These are phyloP conservation scores for Pachypsylla venusta DNA, from an alignment of 1,140 invertebrate genomes.

Conservation along the genomic window DNA sequence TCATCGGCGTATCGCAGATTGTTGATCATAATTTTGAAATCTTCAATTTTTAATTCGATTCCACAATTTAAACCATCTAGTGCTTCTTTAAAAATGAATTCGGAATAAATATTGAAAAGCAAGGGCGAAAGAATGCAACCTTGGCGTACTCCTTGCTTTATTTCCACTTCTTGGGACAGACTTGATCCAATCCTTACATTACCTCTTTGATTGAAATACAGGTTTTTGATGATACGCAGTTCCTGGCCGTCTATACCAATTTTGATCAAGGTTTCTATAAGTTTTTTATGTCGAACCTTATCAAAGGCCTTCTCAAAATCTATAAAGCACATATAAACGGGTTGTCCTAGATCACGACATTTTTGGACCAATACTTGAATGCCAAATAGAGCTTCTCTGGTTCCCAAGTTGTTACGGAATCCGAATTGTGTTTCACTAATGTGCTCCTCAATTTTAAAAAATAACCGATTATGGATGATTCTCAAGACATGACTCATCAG, in stretches of 20 bases:
- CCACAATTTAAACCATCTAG: constrained; percentile 10
- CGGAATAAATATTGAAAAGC: constrained; percentile 27
- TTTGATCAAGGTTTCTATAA: constrained; percentile 15
- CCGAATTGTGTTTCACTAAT: constrained; percentile 21
- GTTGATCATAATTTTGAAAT: constrained; percentile 11
- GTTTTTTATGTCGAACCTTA: constrained; percentile 17
- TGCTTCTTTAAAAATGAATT: constrained; percentile 14
- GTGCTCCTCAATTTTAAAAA: constrained; percentile 11
- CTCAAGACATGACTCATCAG: background rate
- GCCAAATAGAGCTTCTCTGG: constrained; percentile 21
- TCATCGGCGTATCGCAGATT: constrained; percentile 17
- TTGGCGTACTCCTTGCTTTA: constrained; percentile 22
- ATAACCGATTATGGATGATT: constrained; percentile 7
- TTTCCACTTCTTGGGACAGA: constrained; percentile 19
- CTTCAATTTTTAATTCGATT: constrained; percentile 12
- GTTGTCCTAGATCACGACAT: constrained; percentile 18
- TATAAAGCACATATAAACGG: constrained; percentile 20
- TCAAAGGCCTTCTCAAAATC: constrained; percentile 22
- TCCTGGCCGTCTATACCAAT: constrained; percentile 17
- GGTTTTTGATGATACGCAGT: constrained; percentile 16
- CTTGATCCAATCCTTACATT: constrained; percentile 1
- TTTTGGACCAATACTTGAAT: constrained; percentile 20
- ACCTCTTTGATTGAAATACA: constrained; percentile 16
- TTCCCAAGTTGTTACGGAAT: constrained; percentile 20
- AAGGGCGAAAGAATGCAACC: constrained; percentile 25